These are phyloP conservation scores for Aporrectodea caliginosa DNA, from an alignment of 1,140 invertebrate genomes.

Conservation along the genomic window DNA sequence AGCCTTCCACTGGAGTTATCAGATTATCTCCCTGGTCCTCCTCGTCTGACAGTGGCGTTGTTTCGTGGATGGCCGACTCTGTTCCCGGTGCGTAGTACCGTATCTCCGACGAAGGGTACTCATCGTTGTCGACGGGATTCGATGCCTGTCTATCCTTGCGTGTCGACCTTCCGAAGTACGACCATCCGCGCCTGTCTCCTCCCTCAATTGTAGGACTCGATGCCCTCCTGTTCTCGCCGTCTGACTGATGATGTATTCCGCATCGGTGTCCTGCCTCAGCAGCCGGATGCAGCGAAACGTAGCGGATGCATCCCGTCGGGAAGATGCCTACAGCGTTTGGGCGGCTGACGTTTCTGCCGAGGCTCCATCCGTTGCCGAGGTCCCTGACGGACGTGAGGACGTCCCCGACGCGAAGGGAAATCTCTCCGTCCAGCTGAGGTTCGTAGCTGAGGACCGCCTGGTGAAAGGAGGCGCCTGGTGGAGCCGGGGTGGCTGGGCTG, in stretches of 20 bases:
- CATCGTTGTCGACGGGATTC: too few species aligned
- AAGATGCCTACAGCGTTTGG: slow-evolving; percentile 22
- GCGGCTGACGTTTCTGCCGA: slow-evolving; percentile 18
- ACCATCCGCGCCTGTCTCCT: too few species aligned
- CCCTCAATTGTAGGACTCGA: too few species aligned
- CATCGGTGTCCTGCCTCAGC: not conserved
- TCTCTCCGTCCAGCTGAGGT: slow-evolving; percentile 17
- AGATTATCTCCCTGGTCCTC: not conserved
- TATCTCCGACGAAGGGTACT: too few species aligned
- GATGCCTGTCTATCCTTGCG: too few species aligned
- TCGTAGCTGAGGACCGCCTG: slow-evolving; percentile 9
- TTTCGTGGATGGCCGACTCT: not conserved
- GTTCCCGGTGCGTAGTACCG: not conserved
- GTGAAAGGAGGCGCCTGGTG: slow-evolving; percentile 11
- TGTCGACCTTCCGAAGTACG: too few species aligned
- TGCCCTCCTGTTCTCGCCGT: not conserved
- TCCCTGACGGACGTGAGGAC: slow-evolving; percentile 15
- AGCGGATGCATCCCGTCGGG: not conserved
- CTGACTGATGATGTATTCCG: too few species aligned
- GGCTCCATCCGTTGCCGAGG: slow-evolving; percentile 30
- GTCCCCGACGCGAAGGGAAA: slow-evolving; percentile 21
- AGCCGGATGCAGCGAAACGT: slow-evolving; percentile 9
- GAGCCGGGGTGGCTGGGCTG: not conserved
- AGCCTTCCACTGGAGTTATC: not conserved
- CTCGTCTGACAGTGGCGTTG: not conserved